Base-by-base conservation (phyloP, 2,113 vertebrate genomes). In the Chloroceryle aenea region DNA sequence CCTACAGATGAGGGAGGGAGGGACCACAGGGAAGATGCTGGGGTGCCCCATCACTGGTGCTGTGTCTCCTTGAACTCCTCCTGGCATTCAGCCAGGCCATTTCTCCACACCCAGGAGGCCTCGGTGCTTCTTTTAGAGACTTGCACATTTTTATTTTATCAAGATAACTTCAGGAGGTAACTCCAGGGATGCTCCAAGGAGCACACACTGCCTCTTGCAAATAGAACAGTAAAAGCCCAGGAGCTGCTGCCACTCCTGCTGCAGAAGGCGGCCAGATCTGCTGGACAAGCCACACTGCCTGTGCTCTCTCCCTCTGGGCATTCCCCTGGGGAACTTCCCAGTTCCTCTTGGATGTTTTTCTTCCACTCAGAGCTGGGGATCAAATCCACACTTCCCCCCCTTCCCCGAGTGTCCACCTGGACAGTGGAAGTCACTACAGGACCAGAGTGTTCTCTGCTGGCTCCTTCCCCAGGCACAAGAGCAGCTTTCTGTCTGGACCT, bases 71-170 rank as follows among this genome's bases (percentile, higher is more conserved):
- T 6, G 26, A 53, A 3, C 22, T 12, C n/a, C 38, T 55, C 56
- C 75, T 10, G 1, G 11, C 43, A 5, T 1, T 40, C 58, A 59
- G 10, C 47, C 47, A 10, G 36, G 8, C 14, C 27, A 0, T 13
- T 18, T 38, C 61, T 78, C 55, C 29, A 8, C 48, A 21, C 4
- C 45, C 58, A 10, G n/a, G 26, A 68, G 26, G 9, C 9, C 52
- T 3, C 29, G 52, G 1, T 5, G 6, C 61, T 34, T 58, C 61
- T 20, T 78, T 27, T 9, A 20, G 75, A 48, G 25, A 4, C 29
- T 7, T 2, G 9, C 3, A 5, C 3, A 0, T 16, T 47, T 75
- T 14, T 1, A 23, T 38, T 29, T 12, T 6, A 52, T 11, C 0
- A 7, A 27, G 61, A 5, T 2, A 12, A 15, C 14, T 4, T 4